Percentiles rank a stretch among this genome's conserved stretches.
Conservation (phyloP, 2,888 invertebrate genomes). For the Drosophila macrospina region DNA sequence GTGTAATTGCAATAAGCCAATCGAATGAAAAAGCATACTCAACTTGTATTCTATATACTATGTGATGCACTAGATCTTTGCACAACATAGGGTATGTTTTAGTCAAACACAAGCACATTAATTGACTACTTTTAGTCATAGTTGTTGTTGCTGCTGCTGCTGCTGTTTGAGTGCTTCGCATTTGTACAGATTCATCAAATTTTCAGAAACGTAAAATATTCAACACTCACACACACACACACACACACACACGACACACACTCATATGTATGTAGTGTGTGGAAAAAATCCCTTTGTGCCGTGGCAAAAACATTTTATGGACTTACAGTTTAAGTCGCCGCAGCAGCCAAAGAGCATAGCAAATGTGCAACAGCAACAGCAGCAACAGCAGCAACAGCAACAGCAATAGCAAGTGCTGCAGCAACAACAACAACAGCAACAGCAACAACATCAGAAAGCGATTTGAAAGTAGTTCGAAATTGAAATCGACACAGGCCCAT, state of each 20-base stretch:
- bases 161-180: slow-evolving; percentile 68
- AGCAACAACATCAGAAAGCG: slow-evolving; percentile 55
- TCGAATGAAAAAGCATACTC: no score
- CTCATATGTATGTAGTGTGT: slow-evolving; percentile 1
- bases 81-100: slow-evolving; percentile 27
- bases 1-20: neutral
- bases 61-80: no score
- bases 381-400: slow-evolving; percentile 24
- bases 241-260: no score
- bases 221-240: slow-evolving; percentile 50
- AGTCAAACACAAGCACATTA: neutral
- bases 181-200: slow-evolving; percentile 82
- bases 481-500: slow-evolving; percentile 67
- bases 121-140: slow-evolving; percentile 38
- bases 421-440: slow-evolving; percentile 29
- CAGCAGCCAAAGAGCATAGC: slow-evolving; percentile 71
- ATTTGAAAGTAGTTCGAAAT: slow-evolving; percentile 75
- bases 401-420: slow-evolving; percentile 21
- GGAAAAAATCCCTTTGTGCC: slow-evolving; percentile 68
- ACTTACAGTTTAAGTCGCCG: slow-evolving; percentile 71
- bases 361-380: slow-evolving; percentile 63
- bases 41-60: neutral
- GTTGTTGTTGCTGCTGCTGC: slow-evolving; percentile 31
- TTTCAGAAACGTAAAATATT: slow-evolving; percentile 77
- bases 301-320: slow-evolving; percentile 79